These are phyloP conservation scores for Chaetodon trifasciatus DNA, from an alignment of 2,797 vertebrate species.

Conservation along the genomic window DNA sequence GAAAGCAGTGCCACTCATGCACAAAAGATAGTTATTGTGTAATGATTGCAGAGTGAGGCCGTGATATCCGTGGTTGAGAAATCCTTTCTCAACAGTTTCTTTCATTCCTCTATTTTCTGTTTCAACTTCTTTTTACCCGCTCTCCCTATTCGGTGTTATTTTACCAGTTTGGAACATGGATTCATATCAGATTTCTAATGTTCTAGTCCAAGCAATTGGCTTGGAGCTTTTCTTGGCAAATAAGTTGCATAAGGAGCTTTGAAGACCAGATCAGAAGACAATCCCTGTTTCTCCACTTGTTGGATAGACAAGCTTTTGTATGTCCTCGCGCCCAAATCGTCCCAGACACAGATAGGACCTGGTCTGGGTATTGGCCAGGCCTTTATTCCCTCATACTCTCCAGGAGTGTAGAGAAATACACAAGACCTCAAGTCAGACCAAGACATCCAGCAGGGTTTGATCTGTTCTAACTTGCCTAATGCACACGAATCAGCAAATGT, in stretches of 20 bases:
- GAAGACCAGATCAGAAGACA: slow-evolving; percentile 33
- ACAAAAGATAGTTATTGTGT: slow-evolving; percentile 31
- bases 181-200: slow-evolving; percentile 35
- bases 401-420: slow-evolving; percentile 11
- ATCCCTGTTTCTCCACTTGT: slow-evolving; percentile 7
- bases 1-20: slow-evolving; percentile 16
- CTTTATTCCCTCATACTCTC: neutral
- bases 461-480: slow-evolving; percentile 57
- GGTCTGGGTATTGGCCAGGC: slow-evolving; percentile 8
- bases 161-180: slow-evolving; percentile 28
- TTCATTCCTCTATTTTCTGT: slow-evolving; percentile 3
- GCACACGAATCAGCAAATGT: slow-evolving; percentile 40
- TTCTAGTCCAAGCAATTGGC: slow-evolving; percentile 23
- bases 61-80: slow-evolving; percentile 41
- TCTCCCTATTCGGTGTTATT: neutral
- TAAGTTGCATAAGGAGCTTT: slow-evolving; percentile 21
- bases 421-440: slow-evolving; percentile 43
- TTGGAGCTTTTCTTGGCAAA: slow-evolving; percentile 45
- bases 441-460: slow-evolving; percentile 37
- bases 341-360: slow-evolving; percentile 34
- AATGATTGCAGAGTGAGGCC: slow-evolving; percentile 35
- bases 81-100: slow-evolving; percentile 12
- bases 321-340: neutral
- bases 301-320: slow-evolving; percentile 6
- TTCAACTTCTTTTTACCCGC: neutral